Conservation (phyloP, 37 sponge, comb jelly and placozoan species). For the Crambe crambe region DNA sequence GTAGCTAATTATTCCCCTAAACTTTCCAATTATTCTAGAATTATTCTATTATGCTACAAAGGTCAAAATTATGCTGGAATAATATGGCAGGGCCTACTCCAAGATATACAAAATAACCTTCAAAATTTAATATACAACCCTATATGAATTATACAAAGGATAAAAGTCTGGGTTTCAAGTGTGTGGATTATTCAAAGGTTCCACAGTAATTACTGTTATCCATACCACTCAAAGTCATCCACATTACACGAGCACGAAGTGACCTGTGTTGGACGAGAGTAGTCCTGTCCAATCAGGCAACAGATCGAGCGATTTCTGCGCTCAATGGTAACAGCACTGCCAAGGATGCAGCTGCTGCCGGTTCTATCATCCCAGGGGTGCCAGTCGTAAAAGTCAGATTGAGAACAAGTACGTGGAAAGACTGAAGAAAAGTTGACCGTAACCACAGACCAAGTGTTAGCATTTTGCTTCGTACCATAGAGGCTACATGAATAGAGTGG, state of each 20-base stretch:
- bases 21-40: no score
- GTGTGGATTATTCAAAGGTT: no score
- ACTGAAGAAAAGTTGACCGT: constrained; percentile 54
- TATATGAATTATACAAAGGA: no score
- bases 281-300: constrained; percentile 77
- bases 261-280: constrained; percentile 27
- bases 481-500: constrained; percentile 51
- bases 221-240: constrained; percentile 94
- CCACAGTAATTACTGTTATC: no score
- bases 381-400: constrained; percentile 66
- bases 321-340: constrained; percentile 57
- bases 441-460: constrained; percentile 55
- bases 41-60: no score
- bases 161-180: no score
- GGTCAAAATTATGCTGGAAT: no score
- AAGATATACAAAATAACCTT: no score
- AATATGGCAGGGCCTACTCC: no score
- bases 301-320: constrained; percentile 54
- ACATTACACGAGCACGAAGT: constrained; percentile 57
- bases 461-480: constrained; percentile 36
- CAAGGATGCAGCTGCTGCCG: constrained; percentile 69
- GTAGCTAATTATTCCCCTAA: no score
- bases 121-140: no score
- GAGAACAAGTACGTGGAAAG: constrained; percentile 35
- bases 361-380: constrained; percentile 50